Base-by-base conservation (phyloP, 2,888 invertebrate genomes). In the Abscondita cerata region DNA sequence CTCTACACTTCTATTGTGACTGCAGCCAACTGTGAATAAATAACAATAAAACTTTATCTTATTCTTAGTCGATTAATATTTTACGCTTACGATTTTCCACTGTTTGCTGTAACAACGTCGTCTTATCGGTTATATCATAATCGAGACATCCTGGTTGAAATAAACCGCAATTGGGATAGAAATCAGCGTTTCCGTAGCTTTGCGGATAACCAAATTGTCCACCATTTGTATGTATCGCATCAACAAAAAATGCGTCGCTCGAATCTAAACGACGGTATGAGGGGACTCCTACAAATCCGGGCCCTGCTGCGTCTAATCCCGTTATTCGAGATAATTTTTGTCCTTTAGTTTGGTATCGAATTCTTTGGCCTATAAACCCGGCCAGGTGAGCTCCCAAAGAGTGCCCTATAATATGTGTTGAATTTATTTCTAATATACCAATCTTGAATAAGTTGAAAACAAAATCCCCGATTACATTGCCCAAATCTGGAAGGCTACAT, bases 171-270 rank as follows among this genome's bases (percentile, higher is more conserved):
- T 91, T 90, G 75, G 89, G 82, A 70, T 89, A 90, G 73, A 90
- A 91, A 71, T 91, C 90, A 0, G 86, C 85, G 72, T 89, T 88
- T 0, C 90, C 90, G 68, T 86, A 85, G 33, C 84, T 80, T 68
- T 87, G 86, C 12, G 87, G 76, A 70, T 87, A 86, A 0, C 90
- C 90, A 69, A 89, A 87, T 1, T 88, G 79, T 65, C 89, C 83
- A 0, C 89, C 89, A 72, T 90, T 90, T 0, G 90, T 89, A 70
- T 91, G 90, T 52, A 89, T 83, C 1, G 90, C 86, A 73, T 90
- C 90, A 0, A 91, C 90, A 71, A 88, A 90, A 4, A 81, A 75
- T 0, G 89, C 90, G 71, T 90, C 90, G 0, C 80, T 77, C 1
- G 83, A 75, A 73, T 89, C 89, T 54, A 91, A 73, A 70, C 89